Percentiles rank a stretch among this genome's conserved stretches.
These are phyloP conservation scores for Neoitamus cyanurus DNA, from an alignment of 2,888 invertebrate species.

Conservation along the genomic window DNA sequence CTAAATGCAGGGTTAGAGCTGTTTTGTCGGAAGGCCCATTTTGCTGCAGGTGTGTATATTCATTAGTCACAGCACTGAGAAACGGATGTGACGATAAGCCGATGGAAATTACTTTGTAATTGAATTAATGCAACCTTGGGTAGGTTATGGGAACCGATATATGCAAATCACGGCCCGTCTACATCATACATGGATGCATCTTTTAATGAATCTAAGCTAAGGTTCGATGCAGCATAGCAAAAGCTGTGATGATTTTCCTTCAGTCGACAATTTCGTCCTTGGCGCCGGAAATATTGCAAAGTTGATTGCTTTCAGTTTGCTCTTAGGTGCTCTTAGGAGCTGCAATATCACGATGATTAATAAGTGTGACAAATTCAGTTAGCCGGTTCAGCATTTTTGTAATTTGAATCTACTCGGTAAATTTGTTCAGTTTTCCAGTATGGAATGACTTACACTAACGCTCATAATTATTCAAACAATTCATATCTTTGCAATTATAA, in stretches of 20 bases:
- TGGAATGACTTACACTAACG: too few species aligned
- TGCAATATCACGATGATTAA: neutral
- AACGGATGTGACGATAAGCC: conserved; percentile 3
- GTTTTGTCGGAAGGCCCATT: neutral
- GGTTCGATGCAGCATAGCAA: neutral
- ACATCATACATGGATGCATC: neutral
- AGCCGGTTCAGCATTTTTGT: neutral
- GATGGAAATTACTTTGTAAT: conserved; percentile 2
- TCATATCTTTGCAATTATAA: neutral
- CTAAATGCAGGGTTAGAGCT: neutral
- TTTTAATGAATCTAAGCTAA: neutral
- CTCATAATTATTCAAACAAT: neutral
- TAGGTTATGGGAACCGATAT: conserved; percentile 15
- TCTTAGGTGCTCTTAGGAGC: neutral
- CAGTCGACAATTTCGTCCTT: neutral
- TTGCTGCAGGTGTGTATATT: neutral
- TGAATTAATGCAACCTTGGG: conserved; percentile 4
- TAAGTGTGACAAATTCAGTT: neutral
- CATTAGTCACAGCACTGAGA: conserved; percentile 1
- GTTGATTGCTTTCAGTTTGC: neutral
- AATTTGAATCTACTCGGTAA: neutral
- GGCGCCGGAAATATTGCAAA: neutral
- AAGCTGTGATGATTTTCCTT: neutral
- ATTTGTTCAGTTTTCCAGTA: neutral
- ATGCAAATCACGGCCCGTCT: neutral